phyloP scores from a whole-genome alignment of 2,888 invertebrate genomes.

The Tupiocoris notatus region DNA sequence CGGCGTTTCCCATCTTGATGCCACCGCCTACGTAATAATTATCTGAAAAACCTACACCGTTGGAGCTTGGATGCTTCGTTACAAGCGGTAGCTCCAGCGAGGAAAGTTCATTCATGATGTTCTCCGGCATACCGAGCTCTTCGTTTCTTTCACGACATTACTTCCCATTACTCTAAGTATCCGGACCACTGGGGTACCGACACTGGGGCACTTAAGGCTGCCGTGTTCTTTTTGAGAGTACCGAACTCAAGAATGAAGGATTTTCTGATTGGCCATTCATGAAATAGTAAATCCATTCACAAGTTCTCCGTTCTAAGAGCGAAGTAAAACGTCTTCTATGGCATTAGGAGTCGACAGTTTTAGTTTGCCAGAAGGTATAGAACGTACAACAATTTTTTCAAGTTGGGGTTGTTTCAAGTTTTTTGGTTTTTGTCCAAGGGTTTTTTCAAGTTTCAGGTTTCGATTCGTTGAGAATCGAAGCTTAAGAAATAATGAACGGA shows the following conservation, averaged over 20 bases:
- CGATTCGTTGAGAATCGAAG: too few species aligned
- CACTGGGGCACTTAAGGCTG: neutral
- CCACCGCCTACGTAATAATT: slow-evolving; percentile 41
- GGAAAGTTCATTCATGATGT: neutral
- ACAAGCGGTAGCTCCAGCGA: slow-evolving; percentile 4
- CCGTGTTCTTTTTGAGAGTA: neutral
- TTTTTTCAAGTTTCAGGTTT: too few species aligned
- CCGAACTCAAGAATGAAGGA: neutral
- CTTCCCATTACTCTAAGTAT: neutral
- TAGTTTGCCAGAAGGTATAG: too few species aligned
- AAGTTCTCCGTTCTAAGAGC: too few species aligned
- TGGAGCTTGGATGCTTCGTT: slow-evolving; percentile 28
- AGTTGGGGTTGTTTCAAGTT: too few species aligned
- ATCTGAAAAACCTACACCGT: slow-evolving; percentile 36
- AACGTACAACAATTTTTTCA: too few species aligned
- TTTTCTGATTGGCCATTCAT: too few species aligned
- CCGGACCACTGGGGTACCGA: neutral
- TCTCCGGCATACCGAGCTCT: neutral
- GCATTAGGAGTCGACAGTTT: too few species aligned
- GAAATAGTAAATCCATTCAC: too few species aligned
- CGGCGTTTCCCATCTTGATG: slow-evolving; percentile 12
- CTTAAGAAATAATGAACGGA: too few species aligned
- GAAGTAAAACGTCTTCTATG: too few species aligned
- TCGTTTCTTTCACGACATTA: neutral
- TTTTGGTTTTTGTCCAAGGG: too few species aligned